These are phyloP conservation scores for Cataglyphis livida DNA, from an alignment of 2,888 invertebrate genomes.

Conservation along the genomic window DNA sequence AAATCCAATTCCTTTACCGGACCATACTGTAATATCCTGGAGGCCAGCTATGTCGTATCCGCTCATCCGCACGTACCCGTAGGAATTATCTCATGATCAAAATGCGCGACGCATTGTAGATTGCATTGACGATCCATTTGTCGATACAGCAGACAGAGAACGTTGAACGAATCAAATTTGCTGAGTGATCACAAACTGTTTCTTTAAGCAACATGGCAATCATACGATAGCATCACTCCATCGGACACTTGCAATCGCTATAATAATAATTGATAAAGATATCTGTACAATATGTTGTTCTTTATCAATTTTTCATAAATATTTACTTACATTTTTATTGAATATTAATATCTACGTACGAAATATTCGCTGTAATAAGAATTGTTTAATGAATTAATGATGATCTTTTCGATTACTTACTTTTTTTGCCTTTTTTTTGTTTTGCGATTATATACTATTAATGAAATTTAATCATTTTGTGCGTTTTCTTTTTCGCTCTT, in stretches of 20 bases:
- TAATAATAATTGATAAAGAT: constrained; percentile 28
- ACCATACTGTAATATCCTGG: constrained; percentile 71
- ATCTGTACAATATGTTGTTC: not conserved
- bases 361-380: not conserved
- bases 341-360: constrained; percentile 22
- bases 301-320: not conserved
- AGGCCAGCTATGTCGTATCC: constrained; percentile 56
- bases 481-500: not conserved
- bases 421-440: not conserved
- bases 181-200: constrained; percentile 37
- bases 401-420: not conserved
- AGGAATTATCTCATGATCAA: constrained; percentile 45
- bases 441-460: not conserved
- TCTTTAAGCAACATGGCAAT: constrained; percentile 32
- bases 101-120: constrained; percentile 52
- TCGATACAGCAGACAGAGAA: not conserved
- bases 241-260: not conserved
- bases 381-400: not conserved
- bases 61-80: constrained; percentile 60
- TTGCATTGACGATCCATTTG: constrained; percentile 54
- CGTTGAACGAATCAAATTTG: constrained; percentile 30
- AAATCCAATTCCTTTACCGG: constrained; percentile 76
- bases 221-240: not conserved
- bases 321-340: not conserved
- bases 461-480: not conserved